A percentile compares a stretch with the other conserved stretches of the same genome.
phyloP scores from a whole-genome alignment of 2,888 invertebrate genomes.

The Pristionchus arcanus region DNA sequence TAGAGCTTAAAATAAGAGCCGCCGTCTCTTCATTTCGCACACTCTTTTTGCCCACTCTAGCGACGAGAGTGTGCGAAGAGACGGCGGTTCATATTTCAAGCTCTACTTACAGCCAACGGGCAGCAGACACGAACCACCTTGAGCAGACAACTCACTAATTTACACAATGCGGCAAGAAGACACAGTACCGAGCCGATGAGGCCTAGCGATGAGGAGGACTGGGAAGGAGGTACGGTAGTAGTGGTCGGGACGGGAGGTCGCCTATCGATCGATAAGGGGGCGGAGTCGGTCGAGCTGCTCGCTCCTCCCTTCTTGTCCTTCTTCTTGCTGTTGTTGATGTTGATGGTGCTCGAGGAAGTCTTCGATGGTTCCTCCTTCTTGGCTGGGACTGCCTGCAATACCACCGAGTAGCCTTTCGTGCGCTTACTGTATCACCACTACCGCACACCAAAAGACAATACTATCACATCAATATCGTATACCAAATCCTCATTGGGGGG shows the following conservation, averaged over 20 bases:
- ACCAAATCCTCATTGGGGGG: no score
- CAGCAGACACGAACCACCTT: background rate
- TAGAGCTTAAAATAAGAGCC: no score
- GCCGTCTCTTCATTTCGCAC: background rate
- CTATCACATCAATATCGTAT: background rate
- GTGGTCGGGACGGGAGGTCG: background rate
- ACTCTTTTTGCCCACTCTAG: background rate
- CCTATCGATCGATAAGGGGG: background rate
- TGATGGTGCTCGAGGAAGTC: background rate
- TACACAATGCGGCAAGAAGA: slow-evolving; percentile 13
- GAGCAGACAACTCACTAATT: slow-evolving; percentile 32
- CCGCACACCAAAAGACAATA: background rate
- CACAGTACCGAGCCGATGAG: slow-evolving; percentile 51
- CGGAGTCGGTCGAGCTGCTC: background rate
- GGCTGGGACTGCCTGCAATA: background rate
- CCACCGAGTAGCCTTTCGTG: background rate
- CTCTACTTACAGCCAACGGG: background rate
- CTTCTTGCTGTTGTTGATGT: slow-evolving; percentile 16
- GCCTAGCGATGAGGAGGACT: background rate
- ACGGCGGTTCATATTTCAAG: no score
- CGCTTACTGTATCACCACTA: background rate
- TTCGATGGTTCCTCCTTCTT: background rate
- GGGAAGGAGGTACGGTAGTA: background rate
- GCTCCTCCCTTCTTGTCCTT: background rate
- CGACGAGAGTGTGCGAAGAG: no score